phyloP scores from a whole-genome alignment of 2,113 vertebrate species.

The Antigone vipio region DNA sequence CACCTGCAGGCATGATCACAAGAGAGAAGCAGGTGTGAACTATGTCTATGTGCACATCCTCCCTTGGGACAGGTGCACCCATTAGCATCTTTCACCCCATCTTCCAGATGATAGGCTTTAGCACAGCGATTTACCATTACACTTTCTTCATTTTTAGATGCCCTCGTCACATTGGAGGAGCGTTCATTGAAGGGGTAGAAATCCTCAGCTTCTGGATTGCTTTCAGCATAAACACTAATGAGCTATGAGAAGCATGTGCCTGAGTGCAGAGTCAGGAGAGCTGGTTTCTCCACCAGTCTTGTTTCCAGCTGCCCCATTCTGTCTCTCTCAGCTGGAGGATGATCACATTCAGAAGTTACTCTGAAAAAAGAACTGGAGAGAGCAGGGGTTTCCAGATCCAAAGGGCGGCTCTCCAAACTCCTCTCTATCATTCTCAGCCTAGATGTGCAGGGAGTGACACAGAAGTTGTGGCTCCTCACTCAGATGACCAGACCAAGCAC shows the following conservation, averaged over 20 bases:
- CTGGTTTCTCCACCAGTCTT: too few relatives aligned
- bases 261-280: background rate
- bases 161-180: background rate
- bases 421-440: background rate
- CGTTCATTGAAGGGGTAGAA: background rate
- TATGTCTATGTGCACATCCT: background rate
- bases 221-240: background rate
- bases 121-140: background rate
- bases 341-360: background rate
- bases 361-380: background rate
- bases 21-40: background rate
- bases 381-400: background rate
- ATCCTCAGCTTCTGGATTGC: background rate
- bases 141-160: background rate
- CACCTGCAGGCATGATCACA: background rate
- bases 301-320: background rate
- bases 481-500: background rate
- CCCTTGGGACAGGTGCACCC: too few relatives aligned
- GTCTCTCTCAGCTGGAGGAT: background rate
- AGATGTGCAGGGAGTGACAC: background rate
- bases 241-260: background rate
- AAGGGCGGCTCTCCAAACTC: background rate
- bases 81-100: background rate
- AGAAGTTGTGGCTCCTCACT: background rate
- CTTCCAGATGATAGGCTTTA: background rate